Conservation (phyloP, 1,140 invertebrate genomes). For the Bombus pascuorum region DNA sequence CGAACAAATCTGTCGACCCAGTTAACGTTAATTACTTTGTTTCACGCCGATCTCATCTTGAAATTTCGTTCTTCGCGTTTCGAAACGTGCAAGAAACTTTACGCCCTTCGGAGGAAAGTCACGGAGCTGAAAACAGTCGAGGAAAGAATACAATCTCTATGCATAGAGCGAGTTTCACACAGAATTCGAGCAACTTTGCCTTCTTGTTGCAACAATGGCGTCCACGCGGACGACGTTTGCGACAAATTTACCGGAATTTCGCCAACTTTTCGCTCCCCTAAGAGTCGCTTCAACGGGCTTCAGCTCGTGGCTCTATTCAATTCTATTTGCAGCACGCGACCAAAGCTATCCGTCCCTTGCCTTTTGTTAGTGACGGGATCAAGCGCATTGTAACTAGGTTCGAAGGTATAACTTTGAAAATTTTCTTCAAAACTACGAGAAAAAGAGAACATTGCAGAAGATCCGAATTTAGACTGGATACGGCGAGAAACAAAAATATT, state of each 20-base stretch:
- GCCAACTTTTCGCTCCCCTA: slow-evolving; percentile 1
- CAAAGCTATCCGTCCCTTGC: neutral
- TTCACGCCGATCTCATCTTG: no score
- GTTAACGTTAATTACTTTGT: neutral
- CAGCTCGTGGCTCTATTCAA: neutral
- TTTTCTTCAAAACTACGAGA: neutral
- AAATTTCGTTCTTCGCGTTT: neutral
- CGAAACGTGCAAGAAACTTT: neutral
- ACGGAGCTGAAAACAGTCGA: neutral
- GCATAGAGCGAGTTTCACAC: neutral
- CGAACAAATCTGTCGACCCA: neutral
- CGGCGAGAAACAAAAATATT: no score
- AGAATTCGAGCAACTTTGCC: neutral
- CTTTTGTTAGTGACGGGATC: neutral
- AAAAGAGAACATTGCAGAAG: neutral
- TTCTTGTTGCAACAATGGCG: neutral
- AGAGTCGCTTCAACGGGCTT: neutral
- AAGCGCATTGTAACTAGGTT: neutral
- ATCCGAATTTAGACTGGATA: no score
- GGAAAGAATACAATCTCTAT: neutral
- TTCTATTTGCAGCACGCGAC: neutral
- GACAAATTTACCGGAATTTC: slow-evolving; percentile 8
- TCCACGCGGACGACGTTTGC: neutral
- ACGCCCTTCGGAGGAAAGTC: neutral
- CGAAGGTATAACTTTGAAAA: neutral